Evolutionary conservation across 2,113 vertebrate genomes (phyloP).

Genomic region (Dinomys branickii): DNA sequence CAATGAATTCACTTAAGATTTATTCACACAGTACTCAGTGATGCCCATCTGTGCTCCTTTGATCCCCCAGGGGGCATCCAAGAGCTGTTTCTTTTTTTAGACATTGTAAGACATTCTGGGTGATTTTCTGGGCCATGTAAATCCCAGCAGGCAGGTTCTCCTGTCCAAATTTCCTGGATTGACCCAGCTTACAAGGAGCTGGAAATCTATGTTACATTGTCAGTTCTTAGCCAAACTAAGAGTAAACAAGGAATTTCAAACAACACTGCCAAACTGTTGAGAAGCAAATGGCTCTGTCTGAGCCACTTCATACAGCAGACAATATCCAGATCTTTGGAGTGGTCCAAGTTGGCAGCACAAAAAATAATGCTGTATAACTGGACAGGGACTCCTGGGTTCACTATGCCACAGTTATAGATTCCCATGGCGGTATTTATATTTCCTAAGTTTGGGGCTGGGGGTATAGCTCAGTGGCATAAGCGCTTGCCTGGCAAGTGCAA

Average conservation of each 20-base stretch:
- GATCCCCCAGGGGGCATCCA: constrained; percentile 63
- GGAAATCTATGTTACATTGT: not conserved
- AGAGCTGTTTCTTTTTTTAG: constrained; percentile 64
- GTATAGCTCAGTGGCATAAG: no score
- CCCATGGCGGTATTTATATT: not conserved
- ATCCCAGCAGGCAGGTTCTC: not conserved
- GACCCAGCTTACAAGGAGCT: not conserved
- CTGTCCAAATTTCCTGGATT: not conserved
- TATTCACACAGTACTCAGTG: not conserved
- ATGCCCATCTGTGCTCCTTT: not conserved
- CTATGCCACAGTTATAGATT: not conserved
- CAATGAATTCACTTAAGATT: not conserved
- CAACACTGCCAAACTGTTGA: not conserved
- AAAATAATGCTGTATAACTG: not conserved
- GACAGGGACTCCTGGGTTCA: not conserved
- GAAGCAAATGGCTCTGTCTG: not conserved
- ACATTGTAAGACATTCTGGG: not conserved
- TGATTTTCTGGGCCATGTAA: not conserved
- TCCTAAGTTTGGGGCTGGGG: not conserved
- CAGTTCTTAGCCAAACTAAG: not conserved
- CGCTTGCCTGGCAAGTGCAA: no score
- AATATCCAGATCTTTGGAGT: not conserved
- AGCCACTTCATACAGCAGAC: not conserved
- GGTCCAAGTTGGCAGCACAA: not conserved
- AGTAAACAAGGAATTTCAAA: not conserved